A percentile compares a stretch with the other conserved stretches of the same genome.
Evolutionary conservation across 2,113 vertebrate genomes (phyloP).

Genomic region (Bubo scandiacus): DNA sequence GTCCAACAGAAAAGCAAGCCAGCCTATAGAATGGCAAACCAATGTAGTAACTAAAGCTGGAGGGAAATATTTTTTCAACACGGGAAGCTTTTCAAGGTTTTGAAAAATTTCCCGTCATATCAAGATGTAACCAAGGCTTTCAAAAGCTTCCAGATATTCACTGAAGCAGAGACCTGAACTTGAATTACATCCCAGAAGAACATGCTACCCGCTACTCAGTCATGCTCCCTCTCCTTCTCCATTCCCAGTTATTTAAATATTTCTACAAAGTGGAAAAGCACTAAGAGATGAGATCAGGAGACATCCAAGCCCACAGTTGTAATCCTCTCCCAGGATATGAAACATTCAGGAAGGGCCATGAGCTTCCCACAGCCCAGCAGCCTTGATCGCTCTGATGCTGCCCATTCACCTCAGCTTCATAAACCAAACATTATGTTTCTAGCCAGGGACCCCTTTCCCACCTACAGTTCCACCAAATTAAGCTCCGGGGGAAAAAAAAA

Average conservation of each 20-base stretch:
- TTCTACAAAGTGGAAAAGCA: background rate
- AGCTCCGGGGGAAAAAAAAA: background rate
- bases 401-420: background rate
- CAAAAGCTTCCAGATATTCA: constrained; percentile 29
- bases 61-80: constrained; percentile 14
- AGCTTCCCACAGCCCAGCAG: background rate
- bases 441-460: background rate
- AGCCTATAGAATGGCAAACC: background rate
- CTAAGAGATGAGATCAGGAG: background rate
- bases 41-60: background rate
- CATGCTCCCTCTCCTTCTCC: background rate
- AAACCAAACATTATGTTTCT: background rate
- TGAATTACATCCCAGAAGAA: constrained; percentile 25
- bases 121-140: constrained; percentile 25
- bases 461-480: background rate
- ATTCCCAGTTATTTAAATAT: background rate
- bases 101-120: constrained; percentile 17
- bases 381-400: background rate
- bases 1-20: constrained; percentile 17
- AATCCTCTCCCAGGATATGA: background rate
- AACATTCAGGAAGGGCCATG: background rate
- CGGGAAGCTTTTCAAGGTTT: constrained; percentile 19
- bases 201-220: background rate
- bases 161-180: constrained; percentile 4
- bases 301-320: background rate